Conservation (phyloP, 2,113 vertebrate genomes). For the Bambusicola thoracicus region DNA sequence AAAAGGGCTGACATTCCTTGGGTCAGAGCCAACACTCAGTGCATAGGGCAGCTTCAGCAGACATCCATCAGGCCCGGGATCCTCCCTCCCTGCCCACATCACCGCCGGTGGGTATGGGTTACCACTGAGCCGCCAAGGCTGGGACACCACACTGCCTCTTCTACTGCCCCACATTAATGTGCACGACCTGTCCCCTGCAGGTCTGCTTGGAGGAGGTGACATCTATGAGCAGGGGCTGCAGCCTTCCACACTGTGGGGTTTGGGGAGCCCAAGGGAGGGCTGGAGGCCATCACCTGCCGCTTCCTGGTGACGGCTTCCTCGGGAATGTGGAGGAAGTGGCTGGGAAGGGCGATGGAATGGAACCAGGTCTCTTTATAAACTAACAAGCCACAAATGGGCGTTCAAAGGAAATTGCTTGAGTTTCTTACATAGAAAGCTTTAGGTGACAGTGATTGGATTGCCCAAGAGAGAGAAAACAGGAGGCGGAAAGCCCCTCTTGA, state of each 20-base stretch:
- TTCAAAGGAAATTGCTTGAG: slow-evolving; percentile 48
- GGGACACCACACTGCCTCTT: background rate
- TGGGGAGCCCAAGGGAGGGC: background rate
- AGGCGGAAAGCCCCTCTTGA: background rate
- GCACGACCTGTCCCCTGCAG: accelerated
- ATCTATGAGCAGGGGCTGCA: background rate
- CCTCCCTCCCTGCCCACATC: background rate
- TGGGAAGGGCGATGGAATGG: slow-evolving; percentile 43
- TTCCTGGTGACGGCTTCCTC: background rate
- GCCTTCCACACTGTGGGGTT: background rate
- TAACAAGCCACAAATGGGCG: background rate
- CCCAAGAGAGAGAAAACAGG: background rate
- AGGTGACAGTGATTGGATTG: background rate
- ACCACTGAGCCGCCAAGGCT: background rate
- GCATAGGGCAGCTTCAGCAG: slow-evolving; percentile 25
- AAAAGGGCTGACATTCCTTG: background rate
- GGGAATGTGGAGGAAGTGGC: slow-evolving; percentile 46
- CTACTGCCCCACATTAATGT: background rate
- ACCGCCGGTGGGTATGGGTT: background rate
- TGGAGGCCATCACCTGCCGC: background rate
- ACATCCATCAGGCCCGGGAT: slow-evolving; percentile 20
- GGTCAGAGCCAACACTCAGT: background rate
- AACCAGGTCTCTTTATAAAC: slow-evolving; percentile 21
- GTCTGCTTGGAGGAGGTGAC: background rate
- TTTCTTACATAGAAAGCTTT: background rate